Base-by-base conservation (phyloP, 1,140 invertebrate genomes). In the Cyclargus thomasi region DNA sequence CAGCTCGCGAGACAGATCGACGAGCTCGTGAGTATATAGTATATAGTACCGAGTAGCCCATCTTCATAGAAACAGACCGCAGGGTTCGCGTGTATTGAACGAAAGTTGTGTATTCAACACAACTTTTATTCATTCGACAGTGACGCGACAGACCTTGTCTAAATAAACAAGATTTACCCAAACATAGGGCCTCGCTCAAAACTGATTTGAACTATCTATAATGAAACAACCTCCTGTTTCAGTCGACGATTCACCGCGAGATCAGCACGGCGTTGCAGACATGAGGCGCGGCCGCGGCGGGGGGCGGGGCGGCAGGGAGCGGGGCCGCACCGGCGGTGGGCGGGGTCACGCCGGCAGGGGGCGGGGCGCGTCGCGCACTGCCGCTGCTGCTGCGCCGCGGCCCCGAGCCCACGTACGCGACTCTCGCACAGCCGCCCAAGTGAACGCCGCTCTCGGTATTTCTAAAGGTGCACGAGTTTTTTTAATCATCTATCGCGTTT, bases 1-100 rank as follows among this genome's bases (percentile, higher is more conserved):
- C 95, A 97, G 89, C 90, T 98, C 70, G 95, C 95, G 64, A 92
- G 94, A 57, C 95, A 96, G 79, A 95, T 98, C 70, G 95, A 96
- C 81, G 97, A 98, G 88, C 91, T 98, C 81, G 95, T 94, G 69
- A 94, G 85, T 65, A 39, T 11, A 10, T 0, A n/a, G n/a, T n/a
- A n/a, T n/a, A n/a, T n/a, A n/a, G n/a, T n/a, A n/a, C n/a, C n/a
- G n/a, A n/a, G n/a, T n/a, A n/a, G n/a, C n/a, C n/a, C n/a, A n/a
- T n/a, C n/a, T n/a, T n/a, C n/a, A n/a, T n/a, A n/a, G n/a, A n/a
- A n/a, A n/a, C n/a, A n/a, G n/a, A n/a, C n/a, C n/a, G n/a, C n/a
- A n/a, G n/a, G n/a, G n/a, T n/a, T n/a, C n/a, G n/a, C n/a, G n/a
- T n/a, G n/a, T n/a, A n/a, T n/a, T n/a, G n/a, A n/a, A n/a, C n/a